Conservation (phyloP, 2,888 invertebrate genomes). For the Antitype chi region DNA sequence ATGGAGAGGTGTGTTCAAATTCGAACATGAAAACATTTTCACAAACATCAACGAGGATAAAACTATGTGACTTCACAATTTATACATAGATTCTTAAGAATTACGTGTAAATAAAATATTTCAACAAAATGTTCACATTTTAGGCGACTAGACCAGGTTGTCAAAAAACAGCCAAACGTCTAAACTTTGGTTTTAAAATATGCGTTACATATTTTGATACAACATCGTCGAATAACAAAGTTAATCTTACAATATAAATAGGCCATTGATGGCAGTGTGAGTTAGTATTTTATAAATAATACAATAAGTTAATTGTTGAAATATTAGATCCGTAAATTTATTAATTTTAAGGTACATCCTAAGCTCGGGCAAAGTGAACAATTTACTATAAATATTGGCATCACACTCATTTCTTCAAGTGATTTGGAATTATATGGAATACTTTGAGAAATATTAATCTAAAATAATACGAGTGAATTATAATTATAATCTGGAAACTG, state of each 20-base stretch:
- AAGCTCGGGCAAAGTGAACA: conserved; percentile 70
- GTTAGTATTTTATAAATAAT: conserved; percentile 66
- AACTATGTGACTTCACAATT: conserved; percentile 76
- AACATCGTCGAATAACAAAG: conserved; percentile 70
- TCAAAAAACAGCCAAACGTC: conserved; percentile 83
- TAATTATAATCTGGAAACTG: conserved; percentile 48
- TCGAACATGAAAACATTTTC: conserved; percentile 46
- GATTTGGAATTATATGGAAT: conserved; percentile 27
- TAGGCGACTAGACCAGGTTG: conserved; percentile 84
- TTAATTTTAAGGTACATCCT: conserved; percentile 60
- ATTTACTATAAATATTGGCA: conserved; percentile 46
- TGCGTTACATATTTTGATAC: conserved; percentile 78
- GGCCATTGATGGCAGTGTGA: conserved; percentile 86
- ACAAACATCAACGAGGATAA: conserved; percentile 65
- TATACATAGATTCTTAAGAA: conserved; percentile 64
- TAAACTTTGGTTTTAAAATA: conserved; percentile 85
- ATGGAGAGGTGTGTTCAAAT: conserved; percentile 41
- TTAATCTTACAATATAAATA: conserved; percentile 75
- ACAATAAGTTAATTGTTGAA: conserved; percentile 58
- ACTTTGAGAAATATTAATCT: conserved; percentile 32
- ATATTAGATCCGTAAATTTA: conserved; percentile 46
- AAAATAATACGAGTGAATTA: conserved; percentile 40
- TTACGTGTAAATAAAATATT: conserved; percentile 79
- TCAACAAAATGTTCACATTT: conserved; percentile 78
- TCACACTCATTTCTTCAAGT: conserved; percentile 33